Conservation (phyloP, 1,140 invertebrate genomes). For the Galleria mellonella region DNA sequence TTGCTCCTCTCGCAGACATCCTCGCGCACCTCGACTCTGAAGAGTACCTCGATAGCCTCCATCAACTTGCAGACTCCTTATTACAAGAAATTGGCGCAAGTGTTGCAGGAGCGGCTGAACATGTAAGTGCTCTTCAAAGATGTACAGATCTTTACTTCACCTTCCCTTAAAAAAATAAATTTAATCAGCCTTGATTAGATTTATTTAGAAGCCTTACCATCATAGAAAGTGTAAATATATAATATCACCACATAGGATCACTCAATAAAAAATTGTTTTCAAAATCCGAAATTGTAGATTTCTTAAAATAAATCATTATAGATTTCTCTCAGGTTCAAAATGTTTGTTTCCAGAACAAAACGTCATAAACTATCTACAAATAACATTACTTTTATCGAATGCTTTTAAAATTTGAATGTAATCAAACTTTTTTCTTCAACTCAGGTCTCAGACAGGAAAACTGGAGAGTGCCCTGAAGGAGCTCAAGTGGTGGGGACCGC, state of each 20-base stretch:
- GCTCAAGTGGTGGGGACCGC: slow-evolving; percentile 84
- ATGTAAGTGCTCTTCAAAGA: slow-evolving; percentile 72
- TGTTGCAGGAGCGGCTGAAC: slow-evolving; percentile 80
- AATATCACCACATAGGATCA: too few species aligned
- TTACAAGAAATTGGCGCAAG: slow-evolving; percentile 86
- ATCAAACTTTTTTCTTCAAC: slow-evolving; percentile 5
- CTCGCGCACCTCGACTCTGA: slow-evolving; percentile 80
- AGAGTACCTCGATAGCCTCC: slow-evolving; percentile 80
- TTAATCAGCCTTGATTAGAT: too few species aligned
- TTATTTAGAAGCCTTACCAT: too few species aligned
- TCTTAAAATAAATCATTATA: too few species aligned
- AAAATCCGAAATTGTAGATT: too few species aligned
- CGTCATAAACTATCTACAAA: too few species aligned
- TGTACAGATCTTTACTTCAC: slow-evolving; percentile 1
- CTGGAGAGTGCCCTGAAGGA: slow-evolving; percentile 56
- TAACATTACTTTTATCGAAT: too few species aligned
- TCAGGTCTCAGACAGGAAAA: slow-evolving; percentile 45
- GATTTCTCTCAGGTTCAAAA: too few species aligned
- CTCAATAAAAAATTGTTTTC: too few species aligned
- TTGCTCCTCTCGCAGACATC: slow-evolving; percentile 88
- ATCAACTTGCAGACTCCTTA: slow-evolving; percentile 86
- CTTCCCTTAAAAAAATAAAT: neutral
- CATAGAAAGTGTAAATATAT: too few species aligned
- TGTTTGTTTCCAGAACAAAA: too few species aligned
- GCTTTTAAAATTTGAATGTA: too few species aligned